Base-by-base conservation (phyloP, 2,113 vertebrate species). In the Cynoglossus semilaevis region DNA sequence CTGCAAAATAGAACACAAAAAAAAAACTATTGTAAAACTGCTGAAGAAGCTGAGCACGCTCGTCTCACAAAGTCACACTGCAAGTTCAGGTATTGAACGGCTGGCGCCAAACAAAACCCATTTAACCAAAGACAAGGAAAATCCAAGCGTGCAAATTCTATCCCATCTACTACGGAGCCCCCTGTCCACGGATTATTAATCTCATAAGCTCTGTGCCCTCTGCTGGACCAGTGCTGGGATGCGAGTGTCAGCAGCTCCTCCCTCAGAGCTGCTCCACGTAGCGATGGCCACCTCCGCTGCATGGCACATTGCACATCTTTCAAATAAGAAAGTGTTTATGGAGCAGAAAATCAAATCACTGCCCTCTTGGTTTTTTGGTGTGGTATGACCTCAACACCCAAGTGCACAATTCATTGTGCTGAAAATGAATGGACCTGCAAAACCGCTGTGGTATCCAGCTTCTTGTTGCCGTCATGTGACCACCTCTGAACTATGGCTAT, bases 311-410 rank as follows among this genome's bases (percentile, higher is more conserved):
- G 76, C 80, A 58, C 76, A 13, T 76, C 66, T 79, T 83, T 75
- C 67, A 80, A 83, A 86, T 80, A 83, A 82, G 54, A 83, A 83
- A 82, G 81, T 88, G 79, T 84, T 88, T 87, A 88, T 83, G 79
- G 79, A 83, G 81, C 86, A 88, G 82, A 84, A 89, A 86, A 88
- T 88, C 76, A 86, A 87, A 85, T 88, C 64, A 82, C 53, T 77
- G 74, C 64, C 69, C 79, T 76, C 51, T 63, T 67, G 78, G 64
- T 87, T 86, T 29, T 29, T 87, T 70, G 62, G 74, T 76, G 81
- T 65, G 51, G 55, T 78, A 74, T 69, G 63, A 73, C 80, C 76
- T 76, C 72, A 72, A 76, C 79, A 79, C 80, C 67, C 67, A 64
- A 60, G 66, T 70, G 84, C 59, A 67, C 77, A 77, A 55, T 84